Percentiles rank a stretch among this genome's conserved stretches.
phyloP scores from a whole-genome alignment of 2,113 vertebrate genomes.

The Mustelus asterias region DNA sequence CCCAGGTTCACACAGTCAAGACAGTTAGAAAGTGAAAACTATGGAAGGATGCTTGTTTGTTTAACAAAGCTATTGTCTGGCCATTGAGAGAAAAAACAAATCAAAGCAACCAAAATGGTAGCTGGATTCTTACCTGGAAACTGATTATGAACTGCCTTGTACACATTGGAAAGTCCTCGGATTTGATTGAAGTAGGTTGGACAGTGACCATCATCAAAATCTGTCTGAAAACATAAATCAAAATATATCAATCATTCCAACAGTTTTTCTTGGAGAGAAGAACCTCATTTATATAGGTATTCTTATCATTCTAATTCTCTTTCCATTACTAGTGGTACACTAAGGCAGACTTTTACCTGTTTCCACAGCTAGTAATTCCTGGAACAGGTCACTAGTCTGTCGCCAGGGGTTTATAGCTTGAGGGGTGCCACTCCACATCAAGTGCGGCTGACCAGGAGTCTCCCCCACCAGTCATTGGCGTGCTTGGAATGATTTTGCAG shows the following conservation, averaged over 20 bases:
- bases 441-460: no score
- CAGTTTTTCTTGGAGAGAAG: background rate
- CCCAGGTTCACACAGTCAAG: background rate
- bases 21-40: background rate
- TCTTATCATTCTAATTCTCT: no score
- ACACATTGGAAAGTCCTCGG: constrained; percentile 62
- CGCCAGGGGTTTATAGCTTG: no score
- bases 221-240: constrained; percentile 50
- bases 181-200: constrained; percentile 65
- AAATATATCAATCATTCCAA: background rate
- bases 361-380: no score
- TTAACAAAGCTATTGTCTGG: background rate
- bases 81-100: background rate
- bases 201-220: constrained; percentile 71
- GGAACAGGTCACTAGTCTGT: no score
- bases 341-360: no score
- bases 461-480: no score
- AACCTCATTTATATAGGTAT: no score
- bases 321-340: no score
- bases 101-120: background rate
- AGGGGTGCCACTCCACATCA: no score
- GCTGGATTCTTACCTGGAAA: constrained; percentile 50
- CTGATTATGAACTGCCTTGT: constrained; percentile 52
- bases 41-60: background rate
- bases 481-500: no score